Conservation (phyloP, 2,797 vertebrate species). For the Emydoidea blandingii region DNA sequence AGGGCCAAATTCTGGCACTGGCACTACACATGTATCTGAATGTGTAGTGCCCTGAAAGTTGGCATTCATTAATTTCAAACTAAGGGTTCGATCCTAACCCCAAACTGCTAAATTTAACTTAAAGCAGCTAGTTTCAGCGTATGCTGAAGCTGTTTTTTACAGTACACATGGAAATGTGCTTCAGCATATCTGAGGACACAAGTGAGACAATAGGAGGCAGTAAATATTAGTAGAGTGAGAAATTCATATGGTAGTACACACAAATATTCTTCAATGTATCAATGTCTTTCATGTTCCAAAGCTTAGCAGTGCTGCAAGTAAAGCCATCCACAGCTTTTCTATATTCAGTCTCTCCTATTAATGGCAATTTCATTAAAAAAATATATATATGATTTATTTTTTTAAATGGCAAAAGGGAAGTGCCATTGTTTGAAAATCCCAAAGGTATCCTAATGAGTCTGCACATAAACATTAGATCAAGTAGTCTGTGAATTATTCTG, state of each 20-base stretch:
- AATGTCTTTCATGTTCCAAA: background rate
- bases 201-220: background rate
- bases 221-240: conserved; percentile 23
- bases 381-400: background rate
- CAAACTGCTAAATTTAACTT: background rate
- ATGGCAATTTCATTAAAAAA: conserved; percentile 32
- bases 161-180: background rate
- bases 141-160: background rate
- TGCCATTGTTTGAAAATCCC: conserved; percentile 67
- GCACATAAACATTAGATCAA: conserved; percentile 70
- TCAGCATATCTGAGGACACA: background rate
- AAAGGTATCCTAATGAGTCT: conserved; percentile 54
- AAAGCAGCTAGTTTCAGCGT: background rate
- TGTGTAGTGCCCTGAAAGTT: background rate
- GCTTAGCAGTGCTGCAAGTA: background rate
- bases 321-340: conserved; percentile 11
- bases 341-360: conserved; percentile 34
- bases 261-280: background rate
- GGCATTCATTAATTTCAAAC: background rate
- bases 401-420: conserved; percentile 51
- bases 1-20: background rate
- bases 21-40: accelerated
- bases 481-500: conserved; percentile 71
- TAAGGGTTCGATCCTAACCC: background rate
- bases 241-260: background rate